Percentiles rank a stretch among this genome's conserved stretches.
phyloP scores from a whole-genome alignment of 2,113 vertebrate genomes.

The Aramus guarauna region DNA sequence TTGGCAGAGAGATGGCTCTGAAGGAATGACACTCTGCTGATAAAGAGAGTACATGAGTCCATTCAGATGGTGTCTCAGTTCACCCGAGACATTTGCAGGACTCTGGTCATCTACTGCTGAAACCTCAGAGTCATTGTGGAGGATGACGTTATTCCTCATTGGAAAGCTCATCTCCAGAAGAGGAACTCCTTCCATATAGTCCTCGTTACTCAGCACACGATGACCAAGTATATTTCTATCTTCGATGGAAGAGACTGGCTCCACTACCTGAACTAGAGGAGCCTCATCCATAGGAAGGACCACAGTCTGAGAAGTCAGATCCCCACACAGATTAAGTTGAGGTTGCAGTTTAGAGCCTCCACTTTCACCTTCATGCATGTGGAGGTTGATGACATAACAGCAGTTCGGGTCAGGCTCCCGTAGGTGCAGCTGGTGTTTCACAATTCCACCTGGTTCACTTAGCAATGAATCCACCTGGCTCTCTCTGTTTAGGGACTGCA shows the following conservation, averaged over 20 bases:
- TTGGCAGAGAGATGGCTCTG: not conserved
- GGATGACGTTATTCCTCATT: slow-evolving; percentile 26
- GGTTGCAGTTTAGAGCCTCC: slow-evolving; percentile 25
- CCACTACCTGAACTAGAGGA: not conserved
- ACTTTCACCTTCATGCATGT: not conserved
- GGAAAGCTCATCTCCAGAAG: slow-evolving; percentile 34
- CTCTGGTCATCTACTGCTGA: not conserved
- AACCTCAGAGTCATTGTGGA: not conserved
- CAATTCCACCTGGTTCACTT: slow-evolving; percentile 6
- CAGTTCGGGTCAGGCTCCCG: slow-evolving; percentile 33
- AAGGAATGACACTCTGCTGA: slow-evolving; percentile 27
- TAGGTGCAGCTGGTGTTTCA: slow-evolving; percentile 65
- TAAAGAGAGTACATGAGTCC: slow-evolving; percentile 54
- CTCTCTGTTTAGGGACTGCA: slow-evolving; percentile 43
- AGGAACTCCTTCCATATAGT: slow-evolving; percentile 47
- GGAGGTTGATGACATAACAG: slow-evolving; percentile 23
- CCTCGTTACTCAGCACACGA: slow-evolving; percentile 16
- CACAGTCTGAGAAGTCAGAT: not conserved
- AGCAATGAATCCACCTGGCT: slow-evolving; percentile 14
- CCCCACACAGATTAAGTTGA: not conserved
- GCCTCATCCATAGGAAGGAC: not conserved
- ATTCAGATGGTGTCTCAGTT: slow-evolving; percentile 25
- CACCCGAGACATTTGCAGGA: not conserved
- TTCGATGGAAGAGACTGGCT: not conserved
- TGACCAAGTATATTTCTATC: not conserved